phyloP scores from a whole-genome alignment of 2,888 invertebrate genomes.

The Adela reaumurella region DNA sequence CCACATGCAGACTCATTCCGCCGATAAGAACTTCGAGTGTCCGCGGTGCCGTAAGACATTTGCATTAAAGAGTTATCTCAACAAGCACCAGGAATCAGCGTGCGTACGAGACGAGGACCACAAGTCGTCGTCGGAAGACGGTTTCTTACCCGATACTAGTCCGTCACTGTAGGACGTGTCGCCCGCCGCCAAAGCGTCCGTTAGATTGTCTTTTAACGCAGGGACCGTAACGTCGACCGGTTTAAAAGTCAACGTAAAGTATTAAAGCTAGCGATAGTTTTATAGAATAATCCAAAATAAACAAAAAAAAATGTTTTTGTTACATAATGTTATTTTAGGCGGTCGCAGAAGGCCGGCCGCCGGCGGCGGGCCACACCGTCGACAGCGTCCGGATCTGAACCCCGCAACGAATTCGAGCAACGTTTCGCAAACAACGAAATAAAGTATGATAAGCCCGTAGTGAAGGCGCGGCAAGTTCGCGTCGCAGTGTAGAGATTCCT shows the following conservation, averaged over 20 bases:
- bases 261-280: slow-evolving; percentile 51
- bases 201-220: slow-evolving; percentile 11
- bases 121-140: not conserved
- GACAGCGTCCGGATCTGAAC: slow-evolving; percentile 9
- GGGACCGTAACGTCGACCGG: slow-evolving; percentile 43
- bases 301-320: slow-evolving; percentile 7
- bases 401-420: slow-evolving; percentile 43
- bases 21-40: slow-evolving; percentile 89
- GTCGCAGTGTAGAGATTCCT: not conserved
- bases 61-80: slow-evolving; percentile 93
- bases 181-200: slow-evolving; percentile 12
- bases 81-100: slow-evolving; percentile 93
- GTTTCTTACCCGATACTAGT: not conserved
- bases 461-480: not conserved
- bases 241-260: slow-evolving; percentile 37
- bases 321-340: slow-evolving; percentile 6
- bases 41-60: slow-evolving; percentile 89
- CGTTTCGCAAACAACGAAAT: slow-evolving; percentile 57
- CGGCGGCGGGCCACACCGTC: not conserved
- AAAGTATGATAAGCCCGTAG: slow-evolving; percentile 46
- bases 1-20: slow-evolving; percentile 97
- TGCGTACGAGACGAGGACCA: slow-evolving; percentile 70
- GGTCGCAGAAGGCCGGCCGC: not conserved
- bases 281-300: slow-evolving; percentile 29
- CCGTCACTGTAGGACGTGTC: not conserved